Evolutionary conservation across 2,113 vertebrate genomes (phyloP).

Genomic region (Struthidea cinerea): DNA sequence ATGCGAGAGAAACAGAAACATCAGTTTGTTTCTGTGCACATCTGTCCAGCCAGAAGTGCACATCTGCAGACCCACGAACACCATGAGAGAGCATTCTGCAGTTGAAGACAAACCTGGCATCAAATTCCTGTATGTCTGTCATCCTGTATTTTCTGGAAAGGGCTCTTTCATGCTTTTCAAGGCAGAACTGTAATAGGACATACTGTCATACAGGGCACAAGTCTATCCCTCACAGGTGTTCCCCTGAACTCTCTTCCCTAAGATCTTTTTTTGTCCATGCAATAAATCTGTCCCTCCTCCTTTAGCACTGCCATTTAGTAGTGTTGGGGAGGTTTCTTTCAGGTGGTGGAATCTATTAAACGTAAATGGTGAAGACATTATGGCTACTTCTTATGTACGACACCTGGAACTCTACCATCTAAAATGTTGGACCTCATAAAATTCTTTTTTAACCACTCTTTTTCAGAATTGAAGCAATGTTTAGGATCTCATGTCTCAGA

Average conservation of each 20-base stretch:
- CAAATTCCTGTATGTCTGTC: not conserved
- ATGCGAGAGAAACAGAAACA: not conserved
- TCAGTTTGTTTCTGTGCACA: too few relatives aligned
- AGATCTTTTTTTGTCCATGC: not conserved
- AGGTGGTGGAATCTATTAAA: not conserved
- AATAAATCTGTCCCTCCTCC: not conserved
- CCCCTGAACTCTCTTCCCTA: not conserved
- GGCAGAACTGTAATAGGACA: not conserved
- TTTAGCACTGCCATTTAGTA: not conserved
- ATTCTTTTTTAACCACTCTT: not conserved
- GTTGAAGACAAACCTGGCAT: not conserved
- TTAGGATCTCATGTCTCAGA: not conserved
- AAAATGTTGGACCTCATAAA: not conserved
- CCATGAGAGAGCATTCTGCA: not conserved
- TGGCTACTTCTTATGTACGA: not conserved
- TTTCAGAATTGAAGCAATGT: not conserved
- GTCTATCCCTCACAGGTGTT: not conserved
- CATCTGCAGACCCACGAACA: not conserved
- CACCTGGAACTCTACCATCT: not conserved
- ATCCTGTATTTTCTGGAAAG: not conserved
- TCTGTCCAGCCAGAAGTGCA: not conserved
- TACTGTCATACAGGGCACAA: not conserved
- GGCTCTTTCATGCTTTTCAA: not conserved
- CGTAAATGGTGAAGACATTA: not conserved
- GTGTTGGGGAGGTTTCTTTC: not conserved